Percentiles rank a stretch among this genome's conserved stretches.
Conservation (phyloP, 35 echinoderm and acorn worm species). For the Ophiothrix spiculata region DNA sequence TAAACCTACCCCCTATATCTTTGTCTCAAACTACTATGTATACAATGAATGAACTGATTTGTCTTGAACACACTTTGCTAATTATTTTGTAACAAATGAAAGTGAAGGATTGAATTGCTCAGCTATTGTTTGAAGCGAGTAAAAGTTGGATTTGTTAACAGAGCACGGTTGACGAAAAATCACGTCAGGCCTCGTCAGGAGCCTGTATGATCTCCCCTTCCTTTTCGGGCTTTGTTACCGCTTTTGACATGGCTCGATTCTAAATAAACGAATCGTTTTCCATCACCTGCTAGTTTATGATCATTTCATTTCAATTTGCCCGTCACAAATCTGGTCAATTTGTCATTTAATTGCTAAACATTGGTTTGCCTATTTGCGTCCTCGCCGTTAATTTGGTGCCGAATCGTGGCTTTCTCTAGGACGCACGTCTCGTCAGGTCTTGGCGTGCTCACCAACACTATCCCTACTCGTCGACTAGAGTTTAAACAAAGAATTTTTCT, state of each 20-base stretch:
- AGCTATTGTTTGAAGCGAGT: background rate
- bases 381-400: background rate
- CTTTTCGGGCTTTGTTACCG: background rate
- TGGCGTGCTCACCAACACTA: background rate
- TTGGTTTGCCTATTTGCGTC: background rate
- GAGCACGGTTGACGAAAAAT: background rate
- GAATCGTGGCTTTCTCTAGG: background rate
- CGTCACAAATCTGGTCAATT: background rate
- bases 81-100: background rate
- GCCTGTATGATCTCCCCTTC: background rate
- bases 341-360: constrained; percentile 16
- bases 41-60: background rate
- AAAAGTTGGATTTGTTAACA: background rate
- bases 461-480: background rate
- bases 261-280: background rate
- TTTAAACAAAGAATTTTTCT: background rate
- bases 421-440: background rate
- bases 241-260: background rate
- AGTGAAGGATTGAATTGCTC: background rate
- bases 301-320: constrained; percentile 10
- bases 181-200: background rate
- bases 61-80: background rate
- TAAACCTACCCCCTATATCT: background rate
- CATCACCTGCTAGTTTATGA: constrained; percentile 12
- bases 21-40: background rate